Evolutionary conservation across 2,888 invertebrate genomes (phyloP).

Genomic region (Diplolepis rosae): DNA sequence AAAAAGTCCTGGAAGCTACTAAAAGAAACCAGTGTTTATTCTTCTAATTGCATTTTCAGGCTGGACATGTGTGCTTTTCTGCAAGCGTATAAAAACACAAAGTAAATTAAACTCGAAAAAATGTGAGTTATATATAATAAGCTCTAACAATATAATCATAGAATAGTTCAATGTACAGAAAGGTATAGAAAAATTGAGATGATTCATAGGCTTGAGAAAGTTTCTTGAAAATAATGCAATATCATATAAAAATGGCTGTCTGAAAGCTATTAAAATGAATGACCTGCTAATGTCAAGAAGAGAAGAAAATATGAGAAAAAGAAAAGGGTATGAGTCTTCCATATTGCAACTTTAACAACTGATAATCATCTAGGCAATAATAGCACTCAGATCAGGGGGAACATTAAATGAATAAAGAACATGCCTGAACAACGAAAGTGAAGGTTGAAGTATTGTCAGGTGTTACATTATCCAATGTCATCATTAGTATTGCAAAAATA

Average conservation of each 20-base stretch:
- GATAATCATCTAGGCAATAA: conserved; percentile 1
- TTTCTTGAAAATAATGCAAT: not conserved
- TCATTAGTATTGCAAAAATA: not conserved
- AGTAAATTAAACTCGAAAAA: not conserved
- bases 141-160: not conserved
- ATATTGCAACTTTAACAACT: not conserved
- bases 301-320: not conserved
- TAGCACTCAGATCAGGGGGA: not conserved
- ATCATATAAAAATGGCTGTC: not conserved
- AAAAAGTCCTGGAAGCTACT: conserved; percentile 10
- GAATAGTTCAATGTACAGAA: no score
- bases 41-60: not conserved
- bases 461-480: not conserved
- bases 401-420: not conserved
- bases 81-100: not conserved
- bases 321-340: not conserved
- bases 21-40: no score
- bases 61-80: not conserved
- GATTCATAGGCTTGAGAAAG: not conserved
- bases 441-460: not conserved
- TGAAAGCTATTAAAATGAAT: not conserved
- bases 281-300: not conserved
- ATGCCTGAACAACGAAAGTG: not conserved
- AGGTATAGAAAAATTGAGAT: not conserved
- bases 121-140: not conserved